These are phyloP conservation scores for Dinomys branickii DNA, from an alignment of 2,113 vertebrate species.

Conservation along the genomic window DNA sequence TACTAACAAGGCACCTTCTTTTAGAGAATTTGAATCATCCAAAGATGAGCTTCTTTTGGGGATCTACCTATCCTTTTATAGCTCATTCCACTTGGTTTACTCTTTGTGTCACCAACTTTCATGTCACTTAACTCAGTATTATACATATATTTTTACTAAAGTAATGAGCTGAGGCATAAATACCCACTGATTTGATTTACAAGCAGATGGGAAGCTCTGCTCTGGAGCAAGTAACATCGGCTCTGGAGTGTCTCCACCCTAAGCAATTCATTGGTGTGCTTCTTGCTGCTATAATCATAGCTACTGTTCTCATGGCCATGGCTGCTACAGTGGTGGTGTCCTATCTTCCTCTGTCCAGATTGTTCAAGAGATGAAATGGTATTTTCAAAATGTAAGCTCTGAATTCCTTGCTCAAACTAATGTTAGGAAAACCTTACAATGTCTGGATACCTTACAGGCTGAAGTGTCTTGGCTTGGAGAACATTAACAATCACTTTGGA, in stretches of 20 bases:
- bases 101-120: not conserved
- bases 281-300: not conserved
- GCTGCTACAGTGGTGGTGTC: not conserved
- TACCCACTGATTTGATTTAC: not conserved
- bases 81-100: not conserved
- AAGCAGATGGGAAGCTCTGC: not conserved
- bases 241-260: not conserved
- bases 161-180: not conserved
- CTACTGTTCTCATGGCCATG: not conserved
- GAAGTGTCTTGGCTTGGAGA: not conserved
- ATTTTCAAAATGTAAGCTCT: not conserved
- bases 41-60: not conserved
- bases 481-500: not conserved
- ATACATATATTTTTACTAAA: not conserved
- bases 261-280: not conserved
- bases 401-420: not conserved
- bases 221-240: not conserved
- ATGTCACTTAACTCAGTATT: not conserved
- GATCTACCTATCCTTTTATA: not conserved
- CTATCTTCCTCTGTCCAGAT: not conserved
- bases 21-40: not conserved
- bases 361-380: not conserved
- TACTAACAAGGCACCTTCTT: not conserved
- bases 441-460: not conserved
- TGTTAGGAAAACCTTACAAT: not conserved